Conservation (phyloP, 2,113 vertebrate genomes). For the Bagarius yarrelli region DNA sequence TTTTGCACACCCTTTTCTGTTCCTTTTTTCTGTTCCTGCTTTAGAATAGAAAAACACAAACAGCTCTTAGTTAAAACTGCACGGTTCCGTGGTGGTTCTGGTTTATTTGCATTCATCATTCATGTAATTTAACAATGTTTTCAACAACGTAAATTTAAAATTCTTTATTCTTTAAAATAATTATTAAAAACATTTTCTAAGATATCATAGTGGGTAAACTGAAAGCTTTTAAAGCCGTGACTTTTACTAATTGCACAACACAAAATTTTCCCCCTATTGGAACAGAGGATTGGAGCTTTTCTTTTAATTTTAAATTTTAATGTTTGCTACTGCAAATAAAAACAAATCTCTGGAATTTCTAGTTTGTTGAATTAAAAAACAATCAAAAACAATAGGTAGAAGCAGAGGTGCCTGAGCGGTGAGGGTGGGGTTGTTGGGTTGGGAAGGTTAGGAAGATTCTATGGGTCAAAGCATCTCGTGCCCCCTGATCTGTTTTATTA, state of each 20-base stretch:
- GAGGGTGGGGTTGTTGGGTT: no score
- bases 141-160: not conserved
- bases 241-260: not conserved
- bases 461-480: no score
- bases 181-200: not conserved
- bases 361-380: no score
- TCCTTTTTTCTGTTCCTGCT: conserved; percentile 22
- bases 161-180: not conserved
- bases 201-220: not conserved
- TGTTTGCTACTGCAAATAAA: not conserved
- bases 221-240: not conserved
- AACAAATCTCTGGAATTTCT: not conserved
- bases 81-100: not conserved
- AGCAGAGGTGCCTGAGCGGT: no score
- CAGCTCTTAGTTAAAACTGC: not conserved
- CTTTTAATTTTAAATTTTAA: not conserved
- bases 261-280: not conserved
- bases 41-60: not conserved
- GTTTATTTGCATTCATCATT: not conserved
- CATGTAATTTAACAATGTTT: not conserved
- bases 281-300: not conserved
- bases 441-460: no score
- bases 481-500: no score
- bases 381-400: no score
- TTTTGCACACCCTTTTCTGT: not conserved